Conservation (phyloP, 2,113 vertebrate genomes). For the Amphiprion percula region DNA sequence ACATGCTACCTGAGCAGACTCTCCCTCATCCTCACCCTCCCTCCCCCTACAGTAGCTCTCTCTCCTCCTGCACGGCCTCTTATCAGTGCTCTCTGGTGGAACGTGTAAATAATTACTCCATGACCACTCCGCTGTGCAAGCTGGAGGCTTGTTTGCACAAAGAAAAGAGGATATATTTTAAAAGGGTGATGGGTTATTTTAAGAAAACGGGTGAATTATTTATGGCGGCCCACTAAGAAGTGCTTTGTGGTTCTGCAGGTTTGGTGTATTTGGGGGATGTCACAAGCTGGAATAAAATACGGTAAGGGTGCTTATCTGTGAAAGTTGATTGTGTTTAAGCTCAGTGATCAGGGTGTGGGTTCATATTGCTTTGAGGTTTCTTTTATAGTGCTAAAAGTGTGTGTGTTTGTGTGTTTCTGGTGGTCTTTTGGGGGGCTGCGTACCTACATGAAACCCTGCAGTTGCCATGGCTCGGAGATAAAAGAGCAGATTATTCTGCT, state of each 20-base stretch:
- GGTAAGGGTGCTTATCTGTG: neutral
- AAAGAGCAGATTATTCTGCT: conserved; percentile 70
- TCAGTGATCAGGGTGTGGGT: neutral
- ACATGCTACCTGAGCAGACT: conserved; percentile 60
- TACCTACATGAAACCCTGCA: conserved; percentile 50
- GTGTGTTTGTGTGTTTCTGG: conserved; percentile 22
- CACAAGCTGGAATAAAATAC: conserved; percentile 7
- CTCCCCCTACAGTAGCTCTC: neutral
- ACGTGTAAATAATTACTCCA: conserved; percentile 75
- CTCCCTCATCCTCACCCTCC: neutral
- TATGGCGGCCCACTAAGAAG: conserved; percentile 39
- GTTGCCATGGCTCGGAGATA: conserved; percentile 60
- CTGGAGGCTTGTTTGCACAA: conserved; percentile 67
- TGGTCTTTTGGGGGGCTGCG: conserved; percentile 24
- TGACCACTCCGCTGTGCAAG: conserved; percentile 58
- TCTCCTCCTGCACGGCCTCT: conserved; percentile 25
- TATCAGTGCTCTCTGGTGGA: conserved; percentile 64
- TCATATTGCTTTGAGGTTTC: conserved; percentile 30
- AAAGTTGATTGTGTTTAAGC: conserved; percentile 26
- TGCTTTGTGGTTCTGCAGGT: conserved; percentile 27
- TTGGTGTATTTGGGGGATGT: neutral
- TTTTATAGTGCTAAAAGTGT: conserved; percentile 23
- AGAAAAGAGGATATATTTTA: conserved; percentile 63
- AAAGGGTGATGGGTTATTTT: conserved; percentile 73
- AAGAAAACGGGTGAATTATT: conserved; percentile 76